Evolutionary conservation across 2,797 vertebrate species (phyloP).

Genomic region (Xiphorhynchus erythropygius): DNA sequence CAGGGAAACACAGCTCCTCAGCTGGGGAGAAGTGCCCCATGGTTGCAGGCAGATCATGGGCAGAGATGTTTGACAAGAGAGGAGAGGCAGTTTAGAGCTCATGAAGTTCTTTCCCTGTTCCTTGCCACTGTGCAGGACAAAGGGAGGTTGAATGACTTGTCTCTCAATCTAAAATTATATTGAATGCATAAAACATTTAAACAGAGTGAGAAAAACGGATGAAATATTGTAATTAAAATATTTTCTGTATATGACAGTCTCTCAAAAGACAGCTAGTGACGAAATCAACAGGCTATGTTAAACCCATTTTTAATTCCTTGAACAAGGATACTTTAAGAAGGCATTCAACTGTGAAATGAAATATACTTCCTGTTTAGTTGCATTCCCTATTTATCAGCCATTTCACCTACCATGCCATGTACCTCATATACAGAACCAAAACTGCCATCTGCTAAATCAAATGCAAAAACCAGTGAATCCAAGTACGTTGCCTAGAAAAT

Average conservation of each 20-base stretch:
- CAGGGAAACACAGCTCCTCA: background rate
- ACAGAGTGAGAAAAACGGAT: background rate
- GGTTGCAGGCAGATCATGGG: too few relatives aligned
- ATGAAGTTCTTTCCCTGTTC: background rate
- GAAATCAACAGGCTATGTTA: background rate
- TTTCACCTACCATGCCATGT: background rate
- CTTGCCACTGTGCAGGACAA: background rate
- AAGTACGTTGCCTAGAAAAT: background rate
- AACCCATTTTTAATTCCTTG: background rate
- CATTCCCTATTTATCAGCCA: slow-evolving; percentile 9
- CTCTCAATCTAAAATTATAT: background rate
- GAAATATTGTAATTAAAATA: background rate
- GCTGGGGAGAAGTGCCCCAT: background rate
- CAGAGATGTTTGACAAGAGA: background rate
- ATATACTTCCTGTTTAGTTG: background rate
- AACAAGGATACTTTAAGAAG: background rate
- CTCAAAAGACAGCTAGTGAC: background rate
- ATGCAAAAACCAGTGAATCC: background rate
- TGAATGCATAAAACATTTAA: background rate
- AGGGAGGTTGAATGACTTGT: background rate
- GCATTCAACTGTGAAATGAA: background rate
- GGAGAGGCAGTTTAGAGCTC: background rate
- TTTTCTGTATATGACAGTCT: background rate
- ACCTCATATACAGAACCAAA: background rate
- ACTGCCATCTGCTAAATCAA: slow-evolving; percentile 21